A percentile compares a stretch with the other conserved stretches of the same genome.
Evolutionary conservation across 1,140 invertebrate species (phyloP).

Genomic region (Melitaea cinxia): DNA sequence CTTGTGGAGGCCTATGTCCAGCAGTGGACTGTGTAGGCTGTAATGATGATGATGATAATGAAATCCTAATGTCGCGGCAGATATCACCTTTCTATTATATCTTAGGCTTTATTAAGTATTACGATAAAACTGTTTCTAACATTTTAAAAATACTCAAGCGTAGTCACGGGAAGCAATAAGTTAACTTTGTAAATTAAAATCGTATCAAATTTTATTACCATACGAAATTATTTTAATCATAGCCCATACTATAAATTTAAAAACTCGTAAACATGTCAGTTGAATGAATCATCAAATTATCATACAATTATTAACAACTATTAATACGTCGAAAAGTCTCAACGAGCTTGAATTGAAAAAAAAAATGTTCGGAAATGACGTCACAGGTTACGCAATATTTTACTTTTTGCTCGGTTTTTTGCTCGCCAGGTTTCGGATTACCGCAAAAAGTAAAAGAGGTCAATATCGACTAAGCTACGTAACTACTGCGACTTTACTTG

Average conservation of each 20-base stretch:
- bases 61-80: too few species aligned
- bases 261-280: not conserved
- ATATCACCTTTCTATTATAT: too few species aligned
- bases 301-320: not conserved
- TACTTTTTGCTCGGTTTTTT: constrained; percentile 15
- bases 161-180: too few species aligned
- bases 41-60: too few species aligned
- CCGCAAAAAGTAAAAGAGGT: constrained; percentile 42
- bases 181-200: not conserved
- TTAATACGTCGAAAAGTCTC: not conserved
- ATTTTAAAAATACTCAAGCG: too few species aligned
- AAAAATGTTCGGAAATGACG: constrained; percentile 29
- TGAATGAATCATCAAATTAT: not conserved
- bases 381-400: constrained; percentile 26
- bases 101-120: too few species aligned
- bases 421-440: constrained; percentile 26
- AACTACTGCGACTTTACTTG: constrained; percentile 6
- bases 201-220: not conserved
- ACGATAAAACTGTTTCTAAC: too few species aligned
- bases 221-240: not conserved
- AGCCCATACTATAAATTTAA: too few species aligned
- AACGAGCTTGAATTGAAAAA: constrained; percentile 9
- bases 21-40: too few species aligned
- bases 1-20: too few species aligned
- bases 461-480: constrained; percentile 26